Conservation (phyloP, 1,140 invertebrate genomes). For the Drosophila leontia region DNA sequence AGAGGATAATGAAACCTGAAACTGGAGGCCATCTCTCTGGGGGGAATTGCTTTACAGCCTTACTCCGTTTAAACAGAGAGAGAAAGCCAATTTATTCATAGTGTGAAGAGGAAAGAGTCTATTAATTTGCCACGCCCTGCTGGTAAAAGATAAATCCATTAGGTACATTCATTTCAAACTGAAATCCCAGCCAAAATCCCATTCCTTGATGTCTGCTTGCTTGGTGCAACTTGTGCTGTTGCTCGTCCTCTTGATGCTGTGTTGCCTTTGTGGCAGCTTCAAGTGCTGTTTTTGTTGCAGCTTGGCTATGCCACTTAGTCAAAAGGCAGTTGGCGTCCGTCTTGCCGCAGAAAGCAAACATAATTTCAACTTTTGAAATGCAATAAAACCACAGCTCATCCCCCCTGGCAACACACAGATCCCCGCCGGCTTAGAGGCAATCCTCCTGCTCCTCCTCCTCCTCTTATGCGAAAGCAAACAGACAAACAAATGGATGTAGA, state of each 20-base stretch:
- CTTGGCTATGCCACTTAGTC: conserved; percentile 57
- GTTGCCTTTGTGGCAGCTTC: conserved; percentile 44
- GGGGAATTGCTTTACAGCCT: conserved; percentile 14
- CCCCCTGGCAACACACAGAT: conserved; percentile 17
- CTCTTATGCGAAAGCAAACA: conserved; percentile 6
- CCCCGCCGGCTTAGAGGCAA: conserved; percentile 6
- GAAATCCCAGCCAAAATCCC: conserved; percentile 5
- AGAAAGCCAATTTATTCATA: conserved; percentile 41
- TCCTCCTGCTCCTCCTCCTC: not conserved
- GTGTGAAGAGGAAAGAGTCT: conserved; percentile 18
- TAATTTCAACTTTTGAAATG: conserved; percentile 72
- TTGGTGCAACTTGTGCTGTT: conserved; percentile 14
- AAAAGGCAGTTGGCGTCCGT: conserved; percentile 51
- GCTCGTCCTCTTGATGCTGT: conserved; percentile 16
- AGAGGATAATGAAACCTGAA: conserved; percentile 49
- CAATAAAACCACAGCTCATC: conserved; percentile 61
- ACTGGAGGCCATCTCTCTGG: conserved; percentile 10
- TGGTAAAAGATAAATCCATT: conserved; percentile 35
- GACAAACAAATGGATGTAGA: conserved; percentile 49
- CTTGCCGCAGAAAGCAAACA: conserved; percentile 71
- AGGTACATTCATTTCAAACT: not conserved
- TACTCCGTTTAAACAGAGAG: not conserved
- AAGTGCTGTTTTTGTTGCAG: conserved; percentile 42
- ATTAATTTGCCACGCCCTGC: conserved; percentile 54
- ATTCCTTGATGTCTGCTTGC: conserved; percentile 24